phyloP scores from a whole-genome alignment of 2,888 invertebrate species.

The Gymnosoma rotundatum region DNA sequence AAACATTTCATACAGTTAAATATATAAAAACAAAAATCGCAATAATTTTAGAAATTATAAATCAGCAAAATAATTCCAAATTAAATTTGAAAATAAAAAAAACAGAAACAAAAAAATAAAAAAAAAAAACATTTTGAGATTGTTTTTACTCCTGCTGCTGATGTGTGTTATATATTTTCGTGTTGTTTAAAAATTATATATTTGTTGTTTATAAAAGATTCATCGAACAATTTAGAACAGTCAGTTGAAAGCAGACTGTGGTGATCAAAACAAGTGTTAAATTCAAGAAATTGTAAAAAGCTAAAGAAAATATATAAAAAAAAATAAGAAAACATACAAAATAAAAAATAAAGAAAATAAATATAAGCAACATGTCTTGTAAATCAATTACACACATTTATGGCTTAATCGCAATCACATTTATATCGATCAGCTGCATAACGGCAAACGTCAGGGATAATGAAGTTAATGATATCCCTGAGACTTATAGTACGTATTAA shows the following conservation, averaged over 20 bases:
- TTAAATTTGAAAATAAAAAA: constrained; percentile 11
- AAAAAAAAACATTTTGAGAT: constrained; percentile 37
- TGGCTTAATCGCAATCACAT: constrained; percentile 63
- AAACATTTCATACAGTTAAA: constrained; percentile 66
- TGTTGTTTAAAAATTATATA: constrained; percentile 41
- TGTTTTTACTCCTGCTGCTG: constrained; percentile 44
- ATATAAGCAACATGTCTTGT: constrained; percentile 48
- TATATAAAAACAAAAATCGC: constrained; percentile 54
- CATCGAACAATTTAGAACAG: constrained; percentile 74
- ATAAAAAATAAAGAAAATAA: constrained; percentile 1
- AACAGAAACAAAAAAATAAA: constrained; percentile 1
- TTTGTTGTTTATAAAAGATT: constrained; percentile 75
- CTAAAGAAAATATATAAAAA: constrained; percentile 6
- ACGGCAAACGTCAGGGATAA: constrained; percentile 77
- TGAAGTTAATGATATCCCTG: constrained; percentile 75
- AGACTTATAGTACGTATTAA: constrained; percentile 76
- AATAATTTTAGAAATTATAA: constrained; percentile 34
- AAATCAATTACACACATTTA: constrained; percentile 66
- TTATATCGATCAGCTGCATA: constrained; percentile 67
- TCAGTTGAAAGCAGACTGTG: constrained; percentile 75
- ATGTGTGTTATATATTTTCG: constrained; percentile 37
- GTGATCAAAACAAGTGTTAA: constrained; percentile 71
- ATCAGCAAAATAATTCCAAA: constrained; percentile 19
- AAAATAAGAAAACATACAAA: constrained; percentile 15
- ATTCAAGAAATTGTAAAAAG: constrained; percentile 54